Conservation (phyloP, 2,113 vertebrate genomes). For the Pterocles orientalis region DNA sequence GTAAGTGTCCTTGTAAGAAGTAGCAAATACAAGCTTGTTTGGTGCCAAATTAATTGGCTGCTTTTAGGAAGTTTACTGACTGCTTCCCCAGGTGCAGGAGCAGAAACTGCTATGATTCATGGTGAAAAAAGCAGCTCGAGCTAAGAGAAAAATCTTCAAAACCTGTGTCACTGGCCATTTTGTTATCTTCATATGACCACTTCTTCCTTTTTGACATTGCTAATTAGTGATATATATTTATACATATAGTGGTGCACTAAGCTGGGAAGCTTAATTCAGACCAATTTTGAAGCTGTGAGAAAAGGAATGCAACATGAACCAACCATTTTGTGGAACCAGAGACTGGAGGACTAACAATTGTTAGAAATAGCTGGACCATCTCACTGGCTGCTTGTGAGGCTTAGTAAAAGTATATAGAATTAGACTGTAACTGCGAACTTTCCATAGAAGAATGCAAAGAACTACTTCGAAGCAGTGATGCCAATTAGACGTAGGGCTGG, state of each 20-base stretch:
- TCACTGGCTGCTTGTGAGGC: neutral
- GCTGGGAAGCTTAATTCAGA: neutral
- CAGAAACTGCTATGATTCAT: neutral
- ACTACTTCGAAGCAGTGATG: constrained; percentile 10
- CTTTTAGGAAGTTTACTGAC: neutral
- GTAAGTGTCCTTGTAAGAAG: neutral
- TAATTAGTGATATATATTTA: neutral
- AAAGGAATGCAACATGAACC: neutral
- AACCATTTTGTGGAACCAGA: neutral
- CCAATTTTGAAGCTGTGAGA: neutral
- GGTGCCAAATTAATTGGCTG: neutral
- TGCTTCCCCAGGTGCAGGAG: neutral
- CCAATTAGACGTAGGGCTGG: constrained; percentile 29
- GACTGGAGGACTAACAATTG: neutral
- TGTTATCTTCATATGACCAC: neutral
- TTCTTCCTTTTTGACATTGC: neutral
- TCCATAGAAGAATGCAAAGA: constrained; percentile 4
- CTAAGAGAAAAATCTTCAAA: neutral
- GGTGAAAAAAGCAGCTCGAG: neutral
- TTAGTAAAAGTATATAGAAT: neutral
- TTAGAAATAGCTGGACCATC: neutral
- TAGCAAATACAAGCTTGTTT: neutral
- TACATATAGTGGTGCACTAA: neutral
- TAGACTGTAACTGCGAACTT: neutral
- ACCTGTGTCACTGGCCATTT: neutral